Evolutionary conservation across 2,888 invertebrate genomes (phyloP).

Genomic region (Tholera decimalis): DNA sequence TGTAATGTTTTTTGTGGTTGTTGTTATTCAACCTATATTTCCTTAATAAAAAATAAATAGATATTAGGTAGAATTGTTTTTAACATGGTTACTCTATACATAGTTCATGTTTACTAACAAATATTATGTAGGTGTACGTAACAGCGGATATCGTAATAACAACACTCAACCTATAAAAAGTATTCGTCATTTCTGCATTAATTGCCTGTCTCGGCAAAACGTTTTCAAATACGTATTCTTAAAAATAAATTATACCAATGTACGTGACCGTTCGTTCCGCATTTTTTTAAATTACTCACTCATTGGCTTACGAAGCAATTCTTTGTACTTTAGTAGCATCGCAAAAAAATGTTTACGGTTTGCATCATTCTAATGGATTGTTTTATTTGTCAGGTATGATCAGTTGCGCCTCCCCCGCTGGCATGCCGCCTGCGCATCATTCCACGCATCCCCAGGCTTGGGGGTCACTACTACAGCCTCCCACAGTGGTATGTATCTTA

Average conservation of each 20-base stretch:
- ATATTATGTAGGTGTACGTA: conserved; percentile 23
- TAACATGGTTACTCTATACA: conserved; percentile 3
- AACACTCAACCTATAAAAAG: conserved; percentile 3
- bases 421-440: conserved; percentile 86
- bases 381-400: conserved; percentile 81
- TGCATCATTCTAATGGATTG: conserved; percentile 23
- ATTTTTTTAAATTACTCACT: conserved; percentile 67
- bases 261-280: conserved; percentile 61
- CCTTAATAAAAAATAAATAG: conserved; percentile 5
- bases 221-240: conserved; percentile 43
- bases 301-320: conserved; percentile 60
- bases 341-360: conserved; percentile 36
- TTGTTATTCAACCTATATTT: background rate
- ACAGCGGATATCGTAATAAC: background rate
- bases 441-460: conserved; percentile 80
- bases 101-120: conserved; percentile 47
- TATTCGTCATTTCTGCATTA: conserved; percentile 10
- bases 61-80: background rate
- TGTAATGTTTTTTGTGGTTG: background rate
- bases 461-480: conserved; percentile 80
- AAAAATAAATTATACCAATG: conserved; percentile 46
- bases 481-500: conserved; percentile 80
- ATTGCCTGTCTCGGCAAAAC: conserved; percentile 22
- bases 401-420: conserved; percentile 87
- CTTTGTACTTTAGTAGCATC: conserved; percentile 45